Evolutionary conservation across 2,113 vertebrate genomes (phyloP).

Genomic region (Ginglymostoma cirratum): DNA sequence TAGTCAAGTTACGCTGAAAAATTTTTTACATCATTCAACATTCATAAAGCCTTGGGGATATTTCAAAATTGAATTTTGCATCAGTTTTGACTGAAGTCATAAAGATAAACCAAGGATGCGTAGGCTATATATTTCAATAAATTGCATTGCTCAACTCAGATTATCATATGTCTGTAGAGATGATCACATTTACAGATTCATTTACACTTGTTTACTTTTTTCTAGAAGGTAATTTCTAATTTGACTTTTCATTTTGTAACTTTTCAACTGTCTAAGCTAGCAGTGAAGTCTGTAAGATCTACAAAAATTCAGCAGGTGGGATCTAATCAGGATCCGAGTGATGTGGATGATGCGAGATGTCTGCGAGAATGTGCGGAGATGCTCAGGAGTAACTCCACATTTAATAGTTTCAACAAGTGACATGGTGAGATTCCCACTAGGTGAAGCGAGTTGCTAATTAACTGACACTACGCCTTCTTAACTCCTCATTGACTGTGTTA

Average conservation of each 20-base stretch:
- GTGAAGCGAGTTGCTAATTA: too few species aligned
- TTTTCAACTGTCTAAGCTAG: background rate
- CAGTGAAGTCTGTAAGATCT: background rate
- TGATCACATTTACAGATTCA: background rate
- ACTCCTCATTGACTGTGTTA: too few species aligned
- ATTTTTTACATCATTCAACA: background rate
- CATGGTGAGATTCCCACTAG: too few species aligned
- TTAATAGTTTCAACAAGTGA: too few species aligned
- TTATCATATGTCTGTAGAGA: background rate
- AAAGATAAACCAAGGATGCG: background rate
- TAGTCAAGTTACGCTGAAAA: background rate
- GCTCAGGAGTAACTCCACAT: too few species aligned
- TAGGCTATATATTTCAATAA: background rate
- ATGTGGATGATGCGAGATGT: too few species aligned
- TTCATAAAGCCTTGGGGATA: background rate
- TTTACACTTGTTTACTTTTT: background rate
- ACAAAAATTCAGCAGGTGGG: background rate
- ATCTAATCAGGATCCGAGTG: background rate
- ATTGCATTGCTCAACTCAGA: background rate
- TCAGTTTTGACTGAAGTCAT: background rate
- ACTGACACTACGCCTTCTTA: too few species aligned
- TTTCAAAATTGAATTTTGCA: background rate
- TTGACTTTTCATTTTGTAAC: background rate
- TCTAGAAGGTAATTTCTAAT: background rate
- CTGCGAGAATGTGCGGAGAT: too few species aligned